Base-by-base conservation (phyloP, 2,797 vertebrate genomes). In the Gallirallus australis region DNA sequence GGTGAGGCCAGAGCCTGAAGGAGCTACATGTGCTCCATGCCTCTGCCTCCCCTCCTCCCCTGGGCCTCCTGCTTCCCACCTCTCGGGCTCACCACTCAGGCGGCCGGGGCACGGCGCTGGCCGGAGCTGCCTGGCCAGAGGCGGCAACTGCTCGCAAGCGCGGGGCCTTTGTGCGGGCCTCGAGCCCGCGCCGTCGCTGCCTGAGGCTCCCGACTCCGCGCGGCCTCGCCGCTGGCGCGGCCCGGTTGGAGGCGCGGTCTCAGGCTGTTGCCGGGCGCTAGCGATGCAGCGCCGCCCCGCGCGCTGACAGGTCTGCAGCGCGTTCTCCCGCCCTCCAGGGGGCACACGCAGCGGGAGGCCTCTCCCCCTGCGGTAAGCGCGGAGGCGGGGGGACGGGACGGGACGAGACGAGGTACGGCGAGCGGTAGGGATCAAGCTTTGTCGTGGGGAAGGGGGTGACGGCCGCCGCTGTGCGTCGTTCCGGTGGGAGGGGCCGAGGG, bases 1-100 rank as follows among this genome's bases (percentile, higher is more conserved):
- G 17, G 40, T 17, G 40, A 42, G 40, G 40, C 40, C 40, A 40
- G 40, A 45, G 45, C 45, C 42, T 21, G 31, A 40, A 27, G 2
- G 6, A 33, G 33, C 31, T 3, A 28, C 4, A 4, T 0, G 4
- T 0, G 18, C 47, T 27, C 11, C 8, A 15, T 3, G 1, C 4
- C 0, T 37, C 12, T 3, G 4, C 37, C 8, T 10, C 5, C 2
- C 12, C 11, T 18, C 13, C 27, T 53, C 3, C 6, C 11, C 25
- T 40, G 4, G 5, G 20, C 42, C 17, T 4, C 14, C 0, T 0
- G 56, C 31, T 9, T 45, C 42, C 42, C 16, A 45, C 42, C 24
- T 30, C 31, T 10, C 3, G 15, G 45, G 23, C 21, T 66, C 8
- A 7, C 47, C 14, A 5, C 15, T 39, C 15, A 0, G 45, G 45